Evolutionary conservation across 2,113 vertebrate species (phyloP).

Genomic region (Hassar affinis): DNA sequence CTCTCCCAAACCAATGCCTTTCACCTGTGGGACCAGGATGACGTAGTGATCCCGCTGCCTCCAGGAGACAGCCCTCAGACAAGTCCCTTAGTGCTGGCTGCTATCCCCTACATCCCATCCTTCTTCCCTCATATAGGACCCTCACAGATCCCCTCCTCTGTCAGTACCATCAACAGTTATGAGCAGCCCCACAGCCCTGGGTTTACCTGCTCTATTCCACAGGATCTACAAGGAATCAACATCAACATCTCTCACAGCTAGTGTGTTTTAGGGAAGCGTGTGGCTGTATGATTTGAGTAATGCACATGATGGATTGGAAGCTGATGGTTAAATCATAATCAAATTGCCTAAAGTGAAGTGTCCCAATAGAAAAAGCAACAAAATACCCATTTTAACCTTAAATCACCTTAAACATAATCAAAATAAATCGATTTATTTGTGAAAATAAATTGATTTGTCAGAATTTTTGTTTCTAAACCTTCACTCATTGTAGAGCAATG

Average conservation of each 20-base stretch:
- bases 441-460: neutral
- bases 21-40: conserved; percentile 77
- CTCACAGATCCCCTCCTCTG: conserved; percentile 65
- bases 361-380: neutral
- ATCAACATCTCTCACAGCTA: neutral
- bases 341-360: neutral
- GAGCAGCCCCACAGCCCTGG: conserved; percentile 52
- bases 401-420: neutral
- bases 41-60: conserved; percentile 66
- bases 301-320: neutral
- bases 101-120: conserved; percentile 71
- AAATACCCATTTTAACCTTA: neutral
- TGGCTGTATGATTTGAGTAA: neutral
- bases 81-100: conserved; percentile 66
- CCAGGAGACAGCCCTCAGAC: conserved; percentile 54
- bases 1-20: conserved; percentile 72
- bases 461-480: neutral
- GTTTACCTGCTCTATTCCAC: neutral
- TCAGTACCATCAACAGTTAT: conserved; percentile 54
- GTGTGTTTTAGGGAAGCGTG: neutral
- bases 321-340: neutral
- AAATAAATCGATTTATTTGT: neutral
- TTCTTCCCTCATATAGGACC: conserved; percentile 65
- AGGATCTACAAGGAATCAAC: conserved; percentile 38
- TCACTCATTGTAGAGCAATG: neutral